These are phyloP conservation scores for Anguilla megastoma DNA, from an alignment of 2,797 vertebrate species.

Conservation along the genomic window DNA sequence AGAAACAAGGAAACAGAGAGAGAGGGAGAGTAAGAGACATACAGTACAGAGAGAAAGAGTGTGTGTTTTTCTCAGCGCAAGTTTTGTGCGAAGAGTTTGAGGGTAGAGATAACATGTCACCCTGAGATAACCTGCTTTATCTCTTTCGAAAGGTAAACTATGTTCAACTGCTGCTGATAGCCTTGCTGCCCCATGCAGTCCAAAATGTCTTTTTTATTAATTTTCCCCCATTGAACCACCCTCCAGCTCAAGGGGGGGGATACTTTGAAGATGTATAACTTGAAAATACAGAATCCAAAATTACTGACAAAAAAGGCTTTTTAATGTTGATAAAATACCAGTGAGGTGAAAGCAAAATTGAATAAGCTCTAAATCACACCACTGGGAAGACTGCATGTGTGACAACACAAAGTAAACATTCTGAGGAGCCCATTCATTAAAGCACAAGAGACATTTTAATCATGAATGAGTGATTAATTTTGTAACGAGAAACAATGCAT, in stretches of 20 bases:
- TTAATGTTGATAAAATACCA: neutral
- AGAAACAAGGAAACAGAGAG: too few species aligned
- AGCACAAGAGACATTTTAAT: neutral
- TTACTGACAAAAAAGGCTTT: neutral
- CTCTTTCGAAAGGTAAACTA: neutral
- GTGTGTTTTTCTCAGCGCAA: neutral
- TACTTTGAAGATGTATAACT: neutral
- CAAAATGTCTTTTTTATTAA: neutral
- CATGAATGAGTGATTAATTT: neutral
- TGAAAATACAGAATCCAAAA: conserved; percentile 7
- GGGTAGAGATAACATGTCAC: neutral
- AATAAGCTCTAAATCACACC: neutral
- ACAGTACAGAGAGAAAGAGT: neutral
- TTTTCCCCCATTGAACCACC: too few species aligned
- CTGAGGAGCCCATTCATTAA: neutral
- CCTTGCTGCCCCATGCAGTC: neutral
- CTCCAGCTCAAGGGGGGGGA: neutral
- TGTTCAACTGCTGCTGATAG: neutral
- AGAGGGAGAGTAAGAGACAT: neutral
- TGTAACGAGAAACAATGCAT: neutral
- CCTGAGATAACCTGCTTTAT: conserved; percentile 6
- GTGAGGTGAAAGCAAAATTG: neutral
- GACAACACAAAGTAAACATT: neutral
- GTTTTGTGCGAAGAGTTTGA: neutral
- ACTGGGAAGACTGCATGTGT: neutral